Evolutionary conservation across 2,888 invertebrate species (phyloP), one percentile per base, ranked within the genome.

Genomic region (Xanthorhoe spadicearia): DNA sequence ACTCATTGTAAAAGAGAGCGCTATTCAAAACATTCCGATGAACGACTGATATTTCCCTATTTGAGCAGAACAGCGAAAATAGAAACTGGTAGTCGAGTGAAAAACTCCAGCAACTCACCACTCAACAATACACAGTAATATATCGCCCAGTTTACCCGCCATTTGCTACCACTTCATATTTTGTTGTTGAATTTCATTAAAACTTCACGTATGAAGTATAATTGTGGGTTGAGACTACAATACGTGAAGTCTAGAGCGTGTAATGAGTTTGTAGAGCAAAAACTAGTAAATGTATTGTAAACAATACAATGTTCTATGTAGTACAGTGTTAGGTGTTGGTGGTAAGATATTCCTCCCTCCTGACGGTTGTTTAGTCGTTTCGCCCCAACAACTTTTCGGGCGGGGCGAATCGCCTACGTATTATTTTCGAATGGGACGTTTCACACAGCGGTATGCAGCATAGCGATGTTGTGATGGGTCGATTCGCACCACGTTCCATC

Each of bases 91-190:
- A 63, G 61, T 56, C 28, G 66, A 58, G 64, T 60, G 61, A 71
- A 71, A 65, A 56, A 68, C 64, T 56, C 59, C 64, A 48, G 60
- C 19, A 62, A 69, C 72, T 71, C 62, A 69, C 63, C 63, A 66
- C 68, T 66, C 64, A 69, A 67, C 71, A 62, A 67, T 71, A 73
- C 69, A 65, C 62, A 18, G 58, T 66, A 68, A 71, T 71, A 64
- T 59, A 70, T 71, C 65, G 70, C 35, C 52, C 46, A 62, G 62
- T 62, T 65, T 50, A 58, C 66, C 57, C 66, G 53, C 61, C 66
- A 62, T 66, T 66, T 62, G 66, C 59, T 59, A 62, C 58, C 43
- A 53, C 55, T 62, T 62, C 62, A 62, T 66, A 59, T 66, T 66
- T 66, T 55, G 61, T 52, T 66, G 62, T 62, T 62, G 66, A 66